A percentile compares a stretch with the other conserved stretches of the same genome.
Conservation (phyloP, 2,888 invertebrate species). For the Drosophila mimetica region DNA sequence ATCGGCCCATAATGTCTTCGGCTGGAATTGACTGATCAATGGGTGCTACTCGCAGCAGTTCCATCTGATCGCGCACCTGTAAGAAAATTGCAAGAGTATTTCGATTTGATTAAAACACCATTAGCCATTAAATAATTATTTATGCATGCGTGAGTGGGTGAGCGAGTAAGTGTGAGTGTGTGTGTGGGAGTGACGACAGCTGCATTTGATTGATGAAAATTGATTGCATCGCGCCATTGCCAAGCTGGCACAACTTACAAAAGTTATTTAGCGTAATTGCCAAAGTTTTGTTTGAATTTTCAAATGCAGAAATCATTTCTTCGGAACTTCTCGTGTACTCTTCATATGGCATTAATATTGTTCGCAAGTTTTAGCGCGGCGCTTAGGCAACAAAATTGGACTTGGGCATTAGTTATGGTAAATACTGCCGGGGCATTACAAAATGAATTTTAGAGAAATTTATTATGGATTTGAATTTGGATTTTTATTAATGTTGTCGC, state of each 20-base stretch:
- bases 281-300: slow-evolving; percentile 52
- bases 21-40: slow-evolving; percentile 87
- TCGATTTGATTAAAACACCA: slow-evolving; percentile 17
- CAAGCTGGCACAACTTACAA: slow-evolving; percentile 39
- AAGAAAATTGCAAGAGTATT: slow-evolving; percentile 41
- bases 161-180: neutral
- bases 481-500: too few relatives aligned
- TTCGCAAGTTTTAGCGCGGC: slow-evolving; percentile 29
- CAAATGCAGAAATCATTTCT: slow-evolving; percentile 45
- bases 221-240: slow-evolving; percentile 53
- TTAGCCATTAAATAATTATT: slow-evolving; percentile 16
- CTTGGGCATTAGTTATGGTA: slow-evolving; percentile 23
- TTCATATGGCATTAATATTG: slow-evolving; percentile 38
- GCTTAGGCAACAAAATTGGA: slow-evolving; percentile 28
- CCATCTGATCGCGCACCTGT: slow-evolving; percentile 87
- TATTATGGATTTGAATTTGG: neutral
- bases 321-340: slow-evolving; percentile 32
- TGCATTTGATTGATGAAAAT: slow-evolving; percentile 51
- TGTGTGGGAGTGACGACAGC: slow-evolving; percentile 24
- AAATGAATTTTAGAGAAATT: neutral
- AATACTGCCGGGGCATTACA: slow-evolving; percentile 1
- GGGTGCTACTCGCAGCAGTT: slow-evolving; percentile 86
- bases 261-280: slow-evolving; percentile 50
- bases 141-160: slow-evolving; percentile 8
- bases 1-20: slow-evolving; percentile 86